A percentile compares a stretch with the other conserved stretches of the same genome.
phyloP scores from a whole-genome alignment of 2,888 invertebrate genomes.

The Gisinianus flammeolus region DNA sequence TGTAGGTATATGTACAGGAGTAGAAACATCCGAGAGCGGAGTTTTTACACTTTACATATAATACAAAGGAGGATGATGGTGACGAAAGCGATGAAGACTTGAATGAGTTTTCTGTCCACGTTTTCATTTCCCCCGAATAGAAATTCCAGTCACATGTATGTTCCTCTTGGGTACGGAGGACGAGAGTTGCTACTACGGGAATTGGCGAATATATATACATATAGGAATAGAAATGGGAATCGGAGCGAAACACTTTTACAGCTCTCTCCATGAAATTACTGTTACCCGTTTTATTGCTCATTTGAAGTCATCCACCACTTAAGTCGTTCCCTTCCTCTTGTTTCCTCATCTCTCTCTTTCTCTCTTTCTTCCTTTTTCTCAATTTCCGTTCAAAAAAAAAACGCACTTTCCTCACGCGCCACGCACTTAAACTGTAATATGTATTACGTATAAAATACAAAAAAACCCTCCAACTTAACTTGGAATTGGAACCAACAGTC shows the following conservation, averaged over 20 bases:
- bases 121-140: neutral
- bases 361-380: neutral
- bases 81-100: neutral
- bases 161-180: neutral
- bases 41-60: no score
- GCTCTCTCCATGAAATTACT: neutral
- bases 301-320: neutral
- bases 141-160: neutral
- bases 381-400: neutral
- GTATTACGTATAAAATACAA: no score
- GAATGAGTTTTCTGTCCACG: neutral
- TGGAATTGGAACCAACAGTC: no score
- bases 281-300: neutral
- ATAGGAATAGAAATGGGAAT: no score
- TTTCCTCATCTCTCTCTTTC: neutral
- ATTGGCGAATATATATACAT: no score
- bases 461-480: no score
- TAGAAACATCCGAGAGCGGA: no score
- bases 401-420: no score
- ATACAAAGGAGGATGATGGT: neutral
- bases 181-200: no score
- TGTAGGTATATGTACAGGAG: no score
- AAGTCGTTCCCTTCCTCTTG: neutral
- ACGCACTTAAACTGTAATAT: no score
- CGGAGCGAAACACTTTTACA: no score